These are phyloP conservation scores for Sylvia atricapilla DNA, from an alignment of 2,113 vertebrate species.

Conservation along the genomic window DNA sequence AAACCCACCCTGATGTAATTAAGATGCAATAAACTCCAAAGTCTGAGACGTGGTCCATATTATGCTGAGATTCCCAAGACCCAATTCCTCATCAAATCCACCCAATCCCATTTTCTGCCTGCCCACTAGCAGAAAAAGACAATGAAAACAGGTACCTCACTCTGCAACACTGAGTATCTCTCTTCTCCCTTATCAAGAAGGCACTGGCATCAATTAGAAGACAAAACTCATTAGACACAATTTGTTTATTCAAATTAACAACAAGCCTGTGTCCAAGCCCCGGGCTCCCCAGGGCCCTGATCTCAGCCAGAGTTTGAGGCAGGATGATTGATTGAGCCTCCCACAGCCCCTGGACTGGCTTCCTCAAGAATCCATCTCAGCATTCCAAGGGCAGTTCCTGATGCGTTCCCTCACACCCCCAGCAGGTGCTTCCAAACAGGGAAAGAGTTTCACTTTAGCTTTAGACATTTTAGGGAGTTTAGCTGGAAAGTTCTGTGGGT, in stretches of 20 bases:
- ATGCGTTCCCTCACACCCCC: no score
- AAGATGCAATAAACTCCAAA: fast-evolving
- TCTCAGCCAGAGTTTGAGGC: not conserved
- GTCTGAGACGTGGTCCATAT: fast-evolving
- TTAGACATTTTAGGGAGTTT: no score
- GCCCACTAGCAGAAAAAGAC: not conserved
- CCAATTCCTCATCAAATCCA: not conserved
- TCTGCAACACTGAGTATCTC: not conserved
- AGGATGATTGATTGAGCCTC: not conserved
- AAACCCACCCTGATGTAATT: not conserved
- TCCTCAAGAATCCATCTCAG: not conserved
- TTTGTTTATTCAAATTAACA: slow-evolving; percentile 17
- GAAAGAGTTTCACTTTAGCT: no score
- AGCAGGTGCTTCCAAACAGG: no score
- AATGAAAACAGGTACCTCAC: not conserved
- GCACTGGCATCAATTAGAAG: not conserved
- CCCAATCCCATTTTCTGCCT: not conserved
- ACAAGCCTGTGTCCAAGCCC: not conserved
- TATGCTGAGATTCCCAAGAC: not conserved
- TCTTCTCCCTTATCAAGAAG: not conserved
- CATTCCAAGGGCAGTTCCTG: not conserved
- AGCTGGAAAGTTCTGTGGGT: no score
- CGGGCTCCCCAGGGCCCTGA: not conserved
- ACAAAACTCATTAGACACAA: not conserved
- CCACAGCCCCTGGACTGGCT: not conserved